phyloP scores from a whole-genome alignment of 2,113 vertebrate genomes.

The Marmota flaviventris region DNA sequence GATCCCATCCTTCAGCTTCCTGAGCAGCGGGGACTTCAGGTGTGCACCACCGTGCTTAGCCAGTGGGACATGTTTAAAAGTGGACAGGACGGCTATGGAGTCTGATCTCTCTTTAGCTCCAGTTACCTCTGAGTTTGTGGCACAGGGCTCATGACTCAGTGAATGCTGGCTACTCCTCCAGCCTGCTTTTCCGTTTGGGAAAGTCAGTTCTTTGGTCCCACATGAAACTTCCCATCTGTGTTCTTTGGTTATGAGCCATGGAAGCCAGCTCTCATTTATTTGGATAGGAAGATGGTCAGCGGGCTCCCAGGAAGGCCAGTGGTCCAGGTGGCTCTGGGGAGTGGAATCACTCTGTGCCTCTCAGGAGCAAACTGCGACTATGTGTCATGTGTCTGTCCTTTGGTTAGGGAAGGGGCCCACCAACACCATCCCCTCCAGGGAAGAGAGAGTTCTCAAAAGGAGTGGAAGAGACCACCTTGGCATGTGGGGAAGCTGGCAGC shows the following conservation, averaged over 20 bases:
- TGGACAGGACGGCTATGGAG: not conserved
- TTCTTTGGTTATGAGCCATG: not conserved
- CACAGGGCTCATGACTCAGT: not conserved
- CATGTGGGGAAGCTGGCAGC: not conserved
- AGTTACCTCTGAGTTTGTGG: not conserved
- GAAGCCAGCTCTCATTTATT: not conserved
- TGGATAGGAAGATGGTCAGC: not conserved
- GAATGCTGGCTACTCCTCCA: not conserved
- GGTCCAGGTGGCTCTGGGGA: not conserved
- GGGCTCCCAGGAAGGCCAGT: not conserved
- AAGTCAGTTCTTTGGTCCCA: not conserved
- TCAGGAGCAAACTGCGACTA: not conserved
- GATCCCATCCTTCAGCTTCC: too few species aligned
- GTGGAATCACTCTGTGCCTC: not conserved
- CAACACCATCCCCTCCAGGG: not conserved
- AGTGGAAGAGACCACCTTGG: not conserved
- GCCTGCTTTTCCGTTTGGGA: not conserved
- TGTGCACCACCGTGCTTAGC: too few species aligned
- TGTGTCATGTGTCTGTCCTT: not conserved
- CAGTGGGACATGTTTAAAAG: not conserved
- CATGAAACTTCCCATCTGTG: fast-evolving
- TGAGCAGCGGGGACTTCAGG: too few species aligned
- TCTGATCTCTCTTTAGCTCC: not conserved
- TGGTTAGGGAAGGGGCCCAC: not conserved
- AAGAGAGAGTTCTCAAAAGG: not conserved